Base-by-base conservation (phyloP, 2,797 vertebrate genomes). In the Diceros bicornis region DNA sequence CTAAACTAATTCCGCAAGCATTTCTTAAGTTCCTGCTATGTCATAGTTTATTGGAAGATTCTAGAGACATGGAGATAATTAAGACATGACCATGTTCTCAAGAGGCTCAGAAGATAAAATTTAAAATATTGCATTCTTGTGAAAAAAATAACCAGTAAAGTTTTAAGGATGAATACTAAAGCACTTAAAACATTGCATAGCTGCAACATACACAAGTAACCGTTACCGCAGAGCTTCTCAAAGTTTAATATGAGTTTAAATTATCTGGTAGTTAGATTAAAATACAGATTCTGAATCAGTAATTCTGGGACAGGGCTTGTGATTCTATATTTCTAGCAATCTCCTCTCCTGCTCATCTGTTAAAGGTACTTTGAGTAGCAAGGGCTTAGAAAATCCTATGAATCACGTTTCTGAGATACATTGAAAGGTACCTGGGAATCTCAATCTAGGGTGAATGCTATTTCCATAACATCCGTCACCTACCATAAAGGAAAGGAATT, bases 211-310 rank as follows among this genome's bases (percentile, higher is more conserved):
- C 4, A 9, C 23, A 72, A 68, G 23, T 55, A 41, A 41, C 29
- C 29, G 61, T 29, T 74, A 61, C 7, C 75, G 18, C n/a, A 34
- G 5, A 41, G 13, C 6, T 55, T 89, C n/a, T 74, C 71, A 72
- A 78, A 47, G 2, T 44, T 83, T 84, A 64, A 66, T 68, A 72
- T 12, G 7, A 5, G 41, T 74, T 79, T 64, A 66, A 44, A 69
- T 79, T 7, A 13, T 7, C 7, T 47, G 0, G 1, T 52, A 52
- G 0, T 69, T 75, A n/a, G 37, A 5, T 23, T 78, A 82, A 82
- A 85, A 78, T 77, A 82, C 7, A 92, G 13, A 78, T 92, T 86
- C 44, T 79, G n/a, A 77, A 44, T 90, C 55, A 27, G 18, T 79
- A 37, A 2, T 7, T 50, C 23, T 61, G 13, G 41, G 17, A 83